phyloP scores from a whole-genome alignment of 2,888 invertebrate species.

The Lordiphosa fenestrarum region DNA sequence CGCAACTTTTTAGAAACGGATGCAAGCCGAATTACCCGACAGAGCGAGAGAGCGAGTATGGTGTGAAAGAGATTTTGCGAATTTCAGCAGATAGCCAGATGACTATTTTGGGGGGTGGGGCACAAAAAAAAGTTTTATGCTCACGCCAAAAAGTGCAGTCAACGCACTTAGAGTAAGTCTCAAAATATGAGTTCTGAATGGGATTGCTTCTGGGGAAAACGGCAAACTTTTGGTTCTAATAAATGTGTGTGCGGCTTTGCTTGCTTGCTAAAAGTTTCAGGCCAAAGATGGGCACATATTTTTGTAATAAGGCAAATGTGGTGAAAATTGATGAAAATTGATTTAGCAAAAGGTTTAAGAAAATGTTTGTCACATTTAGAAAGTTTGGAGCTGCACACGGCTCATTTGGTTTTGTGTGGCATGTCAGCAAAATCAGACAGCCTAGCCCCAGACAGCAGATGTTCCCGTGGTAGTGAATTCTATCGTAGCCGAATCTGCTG shows the following conservation, averaged over 20 bases:
- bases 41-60: background rate
- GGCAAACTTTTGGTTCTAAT: slow-evolving; percentile 40
- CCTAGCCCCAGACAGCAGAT: too few relatives aligned
- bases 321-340: slow-evolving; percentile 24
- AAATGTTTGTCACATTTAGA: background rate
- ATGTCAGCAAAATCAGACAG: too few relatives aligned
- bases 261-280: slow-evolving; percentile 24
- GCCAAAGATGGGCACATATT: slow-evolving; percentile 6
- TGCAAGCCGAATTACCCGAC: slow-evolving; percentile 57
- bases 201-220: slow-evolving; percentile 22
- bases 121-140: slow-evolving; percentile 56
- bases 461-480: too few relatives aligned
- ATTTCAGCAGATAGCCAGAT: slow-evolving; percentile 40
- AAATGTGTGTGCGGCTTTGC: slow-evolving; percentile 39
- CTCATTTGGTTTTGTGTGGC: too few relatives aligned
- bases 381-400: too few relatives aligned
- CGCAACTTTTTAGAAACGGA: slow-evolving; percentile 66
- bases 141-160: slow-evolving; percentile 61
- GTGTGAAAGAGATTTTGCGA: slow-evolving; percentile 4
- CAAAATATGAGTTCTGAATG: slow-evolving; percentile 52
- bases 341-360: slow-evolving; percentile 10
- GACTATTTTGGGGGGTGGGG: slow-evolving; percentile 42
- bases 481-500: too few relatives aligned
- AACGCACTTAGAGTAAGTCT: slow-evolving; percentile 56
- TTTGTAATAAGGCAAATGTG: slow-evolving; percentile 21